phyloP scores from a whole-genome alignment of 23 tunicate genomes.

The Phallusia fumigata region DNA sequence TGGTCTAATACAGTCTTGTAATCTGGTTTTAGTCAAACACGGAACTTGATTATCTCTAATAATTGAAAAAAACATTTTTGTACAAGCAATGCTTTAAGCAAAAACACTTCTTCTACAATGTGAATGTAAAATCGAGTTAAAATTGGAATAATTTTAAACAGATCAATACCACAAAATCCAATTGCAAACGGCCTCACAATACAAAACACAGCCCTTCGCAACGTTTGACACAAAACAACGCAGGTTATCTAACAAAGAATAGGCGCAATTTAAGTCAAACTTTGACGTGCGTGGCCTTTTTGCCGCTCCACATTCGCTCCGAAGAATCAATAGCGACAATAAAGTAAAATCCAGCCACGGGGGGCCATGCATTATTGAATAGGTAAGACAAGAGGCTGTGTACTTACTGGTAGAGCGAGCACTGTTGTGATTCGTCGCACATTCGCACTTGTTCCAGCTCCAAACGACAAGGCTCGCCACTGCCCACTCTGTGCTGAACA shows the following conservation, averaged over 20 bases:
- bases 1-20: no score
- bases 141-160: no score
- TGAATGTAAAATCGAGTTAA: no score
- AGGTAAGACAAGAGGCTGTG: not conserved
- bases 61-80: no score
- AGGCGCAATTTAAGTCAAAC: not conserved
- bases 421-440: slow-evolving; percentile 42
- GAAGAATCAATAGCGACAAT: not conserved
- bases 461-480: slow-evolving; percentile 53
- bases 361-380: slow-evolving; percentile 14
- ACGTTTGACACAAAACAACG: no score
- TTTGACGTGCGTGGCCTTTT: not conserved
- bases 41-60: no score
- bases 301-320: not conserved
- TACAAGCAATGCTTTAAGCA: no score
- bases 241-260: not conserved
- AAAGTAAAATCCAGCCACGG: not conserved
- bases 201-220: no score
- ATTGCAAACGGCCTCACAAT: no score
- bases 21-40: no score
- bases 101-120: no score
- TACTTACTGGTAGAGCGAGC: slow-evolving; percentile 45
- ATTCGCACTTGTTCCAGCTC: slow-evolving; percentile 36
- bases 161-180: no score
- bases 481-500: slow-evolving; percentile 49